Evolutionary conservation across 1,140 invertebrate species (phyloP), one percentile per base, ranked within the genome.

Genomic region (Solen grandis): DNA sequence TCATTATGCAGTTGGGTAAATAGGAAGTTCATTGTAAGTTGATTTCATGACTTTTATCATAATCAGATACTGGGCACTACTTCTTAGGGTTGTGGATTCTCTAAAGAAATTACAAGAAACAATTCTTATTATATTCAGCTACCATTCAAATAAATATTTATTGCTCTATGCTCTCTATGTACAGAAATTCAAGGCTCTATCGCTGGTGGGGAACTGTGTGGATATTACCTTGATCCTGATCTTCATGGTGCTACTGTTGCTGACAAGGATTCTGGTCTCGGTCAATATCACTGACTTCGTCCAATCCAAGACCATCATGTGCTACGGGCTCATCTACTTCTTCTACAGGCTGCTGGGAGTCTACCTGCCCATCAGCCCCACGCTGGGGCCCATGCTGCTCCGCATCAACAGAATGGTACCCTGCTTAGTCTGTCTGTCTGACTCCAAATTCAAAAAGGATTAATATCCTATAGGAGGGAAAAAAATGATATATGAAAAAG

Each of bases 341-440:
- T 93, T 92, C 83, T 93, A 92, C 77, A 84, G 93, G 31, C 84
- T 92, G 16, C 87, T 93, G 52, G 88, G 86, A 29, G 89, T 92
- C 13, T 92, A 92, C 82, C 78, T 93, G 3, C 92, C 92, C 1
- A 93, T 93, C 33, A 93, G 91, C 62, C 91, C 91, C 8, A 93
- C 91, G 0, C 83, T 93, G 3, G 93, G 92, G 55, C 92, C 92
- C 5, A 88, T 93, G 78, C 74, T 93, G 0, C 91, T 93, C 63
- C 87, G 91, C 57, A 91, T 93, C 33, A 91, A 88, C 55, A 82
- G 90, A 69, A 93, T 93, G 93, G 92, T 93, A 72, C 80, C 88
- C 84, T 19, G 27, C 33, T 33, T 19, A n/a, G n/a, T n/a, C n/a
- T n/a, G n/a, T n/a, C n/a, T n/a, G n/a, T n/a, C n/a, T n/a, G n/a